Evolutionary conservation across 1,140 invertebrate genomes (phyloP).

Genomic region (Campodea augens): DNA sequence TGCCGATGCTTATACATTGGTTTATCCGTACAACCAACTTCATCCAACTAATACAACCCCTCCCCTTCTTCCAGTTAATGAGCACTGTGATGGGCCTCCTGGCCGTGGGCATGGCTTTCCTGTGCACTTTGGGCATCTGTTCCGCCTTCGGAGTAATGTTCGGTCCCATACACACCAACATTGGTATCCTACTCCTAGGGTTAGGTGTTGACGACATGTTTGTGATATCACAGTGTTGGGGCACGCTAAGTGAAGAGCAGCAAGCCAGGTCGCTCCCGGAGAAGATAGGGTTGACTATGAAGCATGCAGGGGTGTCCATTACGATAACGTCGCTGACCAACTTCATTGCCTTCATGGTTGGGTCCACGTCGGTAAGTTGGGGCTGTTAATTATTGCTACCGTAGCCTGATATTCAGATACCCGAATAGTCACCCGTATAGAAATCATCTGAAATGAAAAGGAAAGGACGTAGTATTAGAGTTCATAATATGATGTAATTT

Average conservation of each 20-base stretch:
- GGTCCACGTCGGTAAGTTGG: slow-evolving; percentile 37
- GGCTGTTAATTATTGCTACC: no score
- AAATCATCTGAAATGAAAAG: no score
- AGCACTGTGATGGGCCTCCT: slow-evolving; percentile 44
- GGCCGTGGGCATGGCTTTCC: slow-evolving; percentile 54
- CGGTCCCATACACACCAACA: slow-evolving; percentile 58
- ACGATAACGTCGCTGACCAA: slow-evolving; percentile 67
- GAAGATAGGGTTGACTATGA: slow-evolving; percentile 43
- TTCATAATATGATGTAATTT: no score
- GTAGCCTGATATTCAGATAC: no score
- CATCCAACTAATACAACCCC: no score
- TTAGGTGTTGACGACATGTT: slow-evolving; percentile 64
- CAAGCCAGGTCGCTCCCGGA: slow-evolving; percentile 26
- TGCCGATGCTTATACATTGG: no score
- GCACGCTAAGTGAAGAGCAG: slow-evolving; percentile 9
- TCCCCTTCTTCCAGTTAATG: slow-evolving; percentile 24
- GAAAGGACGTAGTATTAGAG: no score
- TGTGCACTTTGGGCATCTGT: slow-evolving; percentile 47
- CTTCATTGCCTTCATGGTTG: slow-evolving; percentile 55
- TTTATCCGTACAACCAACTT: no score
- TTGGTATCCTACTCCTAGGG: slow-evolving; percentile 63
- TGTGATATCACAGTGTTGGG: slow-evolving; percentile 55
- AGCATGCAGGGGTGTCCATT: slow-evolving; percentile 62
- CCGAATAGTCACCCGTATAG: no score
- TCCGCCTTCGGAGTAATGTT: slow-evolving; percentile 50